Conservation (phyloP, 2,888 invertebrate species). For the Xestia xanthographa region DNA sequence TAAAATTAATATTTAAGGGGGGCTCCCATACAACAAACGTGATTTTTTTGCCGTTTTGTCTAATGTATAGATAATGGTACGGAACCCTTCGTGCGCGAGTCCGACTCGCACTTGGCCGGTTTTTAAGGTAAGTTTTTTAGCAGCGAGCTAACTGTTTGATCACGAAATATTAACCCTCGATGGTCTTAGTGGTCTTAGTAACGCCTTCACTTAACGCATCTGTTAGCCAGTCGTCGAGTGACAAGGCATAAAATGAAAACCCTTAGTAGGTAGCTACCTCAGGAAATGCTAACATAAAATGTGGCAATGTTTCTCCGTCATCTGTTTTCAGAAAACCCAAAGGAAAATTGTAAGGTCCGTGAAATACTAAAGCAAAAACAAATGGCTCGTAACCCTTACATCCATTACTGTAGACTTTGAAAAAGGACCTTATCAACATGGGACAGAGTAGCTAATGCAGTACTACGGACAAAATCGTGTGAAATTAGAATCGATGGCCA, state of each 20-base stretch:
- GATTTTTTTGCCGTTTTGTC: no score
- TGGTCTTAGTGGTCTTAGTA: not conserved
- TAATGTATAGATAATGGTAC: no score
- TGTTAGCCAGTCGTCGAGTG: not conserved
- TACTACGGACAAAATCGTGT: not conserved
- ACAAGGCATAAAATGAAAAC: not conserved
- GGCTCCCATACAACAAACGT: no score
- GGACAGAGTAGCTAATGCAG: slow-evolving; percentile 7
- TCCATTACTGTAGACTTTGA: not conserved
- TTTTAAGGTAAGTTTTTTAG: not conserved
- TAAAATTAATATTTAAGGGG: no score
- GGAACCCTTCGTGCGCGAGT: no score
- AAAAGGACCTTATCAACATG: not conserved
- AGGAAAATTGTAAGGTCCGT: slow-evolving; percentile 2
- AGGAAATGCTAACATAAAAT: not conserved
- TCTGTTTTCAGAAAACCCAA: not conserved
- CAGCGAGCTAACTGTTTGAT: not conserved
- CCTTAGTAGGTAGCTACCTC: not conserved
- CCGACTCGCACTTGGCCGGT: no score
- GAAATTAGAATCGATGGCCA: slow-evolving; percentile 10
- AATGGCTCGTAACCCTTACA: slow-evolving; percentile 1
- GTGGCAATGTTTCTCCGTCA: not conserved
- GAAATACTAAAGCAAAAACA: not conserved
- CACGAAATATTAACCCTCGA: not conserved
- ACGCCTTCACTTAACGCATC: not conserved